Base-by-base conservation (phyloP, 2,113 vertebrate species). In the Athene cunicularia region DNA sequence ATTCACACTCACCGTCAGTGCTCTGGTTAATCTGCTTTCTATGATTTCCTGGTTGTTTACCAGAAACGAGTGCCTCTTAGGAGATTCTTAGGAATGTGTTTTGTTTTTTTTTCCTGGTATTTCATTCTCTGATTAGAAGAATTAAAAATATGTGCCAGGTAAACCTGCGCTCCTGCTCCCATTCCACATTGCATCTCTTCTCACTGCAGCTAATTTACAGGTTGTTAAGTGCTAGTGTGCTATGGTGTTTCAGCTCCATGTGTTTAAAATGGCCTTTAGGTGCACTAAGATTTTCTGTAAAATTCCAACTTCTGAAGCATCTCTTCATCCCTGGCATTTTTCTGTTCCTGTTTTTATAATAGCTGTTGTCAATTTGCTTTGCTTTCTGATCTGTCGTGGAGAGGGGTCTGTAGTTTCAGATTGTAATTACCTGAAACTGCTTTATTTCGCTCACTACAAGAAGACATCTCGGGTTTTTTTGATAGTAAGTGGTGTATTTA, bases 401-500 rank as follows among this genome's bases (percentile, higher is more conserved):
- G 73, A 80, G 55, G 24, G 22, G 5, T 88, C 63, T 80, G 50
- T 33, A 55, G 20, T 64, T 92, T 26, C 75, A 83, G 75, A 37
- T 4, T 72, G 60, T 35, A 83, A 33, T 68, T 74, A 58, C 49
- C 63, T 92, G 75, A 63, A 80, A 79, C 41, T 52, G 14, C 49
- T 76, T 47, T 68, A 21, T 83, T 96, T 85, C 86, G 35, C 35
- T 62, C 37, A 37, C 22, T 52, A 20, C 32, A 58, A 37, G 33
- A 81, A 80, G n/a, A 63, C 55, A 73, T 87, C 71, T 89, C 30
- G 12, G 84, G 89, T 90, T 90, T 87, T 90, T 87, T 76, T 95
- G 14, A 32, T 85, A 41, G 33, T 33, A 70, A 30, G 33, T 76
- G 45, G 10, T 88, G 21, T 53, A 13, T 58, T 93, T 80, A 23